Base-by-base conservation (phyloP, 2,113 vertebrate species). In the Oryzias celebensis region DNA sequence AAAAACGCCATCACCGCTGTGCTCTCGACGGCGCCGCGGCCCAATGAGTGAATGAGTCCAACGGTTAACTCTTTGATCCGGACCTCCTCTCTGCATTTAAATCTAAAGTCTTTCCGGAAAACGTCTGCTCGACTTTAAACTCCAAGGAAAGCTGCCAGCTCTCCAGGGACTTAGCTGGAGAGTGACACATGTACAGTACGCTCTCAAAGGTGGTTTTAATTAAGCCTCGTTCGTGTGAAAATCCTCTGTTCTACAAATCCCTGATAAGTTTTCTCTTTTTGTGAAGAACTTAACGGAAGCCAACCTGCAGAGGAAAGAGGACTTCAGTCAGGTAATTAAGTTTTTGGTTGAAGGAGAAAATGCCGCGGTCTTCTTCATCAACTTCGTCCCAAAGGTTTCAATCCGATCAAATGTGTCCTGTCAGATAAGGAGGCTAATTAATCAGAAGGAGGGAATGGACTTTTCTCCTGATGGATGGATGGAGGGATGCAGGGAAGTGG, bases 341-440 rank as follows among this genome's bases (percentile, higher is more conserved):
- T 80, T 86, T 62, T 62, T 75, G 65, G 72, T 78, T 80, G 63
- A 58, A 75, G 43, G 51, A 70, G 48, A 73, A 83, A 73, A 68
- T 48, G 57, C 52, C 50, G 31, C 41, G 41, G 45, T 81, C 66
- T 77, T 46, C 15, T 43, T 70, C 42, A 66, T 17, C 57, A 45
- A 56, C 63, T 72, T 75, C 63, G 58, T 80, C 70, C 77, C 78
- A n/a, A 51, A 71, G 77, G 84, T 79, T 86, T 85, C 85, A 85
- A 87, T 87, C 84, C 77, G 82, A 86, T 90, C 85, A 77, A 85
- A 86, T 77, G 63, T 76, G 87, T 84, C 82, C 84, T 83, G 82
- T 85, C 83, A 73, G 81, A 88, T 85, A 87, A 84, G 81, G 75
- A 55, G 54, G 80, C 82, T 87, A 86, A 90, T 88, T 86, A 90